These are phyloP conservation scores for Dasypus novemcinctus DNA, from an alignment of 2,113 vertebrate species.

Conservation along the genomic window DNA sequence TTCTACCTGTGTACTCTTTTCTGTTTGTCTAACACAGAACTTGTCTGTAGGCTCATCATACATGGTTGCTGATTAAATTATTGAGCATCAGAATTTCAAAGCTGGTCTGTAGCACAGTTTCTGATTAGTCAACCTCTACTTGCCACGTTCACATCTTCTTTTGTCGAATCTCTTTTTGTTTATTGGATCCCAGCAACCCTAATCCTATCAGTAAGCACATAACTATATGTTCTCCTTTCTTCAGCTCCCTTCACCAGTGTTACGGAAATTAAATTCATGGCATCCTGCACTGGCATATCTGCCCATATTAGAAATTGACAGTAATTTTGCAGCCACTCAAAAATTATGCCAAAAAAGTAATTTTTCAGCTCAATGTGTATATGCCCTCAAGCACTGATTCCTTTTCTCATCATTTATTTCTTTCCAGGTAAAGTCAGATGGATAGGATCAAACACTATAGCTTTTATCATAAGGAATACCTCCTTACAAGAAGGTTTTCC, in stretches of 20 bases:
- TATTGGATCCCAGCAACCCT: not conserved
- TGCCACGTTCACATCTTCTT: not conserved
- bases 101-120: not conserved
- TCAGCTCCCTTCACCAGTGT: not conserved
- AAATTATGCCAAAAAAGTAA: no score
- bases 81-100: not conserved
- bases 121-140: not conserved
- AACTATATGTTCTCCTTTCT: not conserved
- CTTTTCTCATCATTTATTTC: not conserved
- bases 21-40: not conserved
- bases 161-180: not conserved
- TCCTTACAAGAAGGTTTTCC: conserved; percentile 38
- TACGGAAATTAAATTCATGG: not conserved
- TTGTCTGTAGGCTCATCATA: not conserved
- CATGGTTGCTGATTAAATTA: not conserved
- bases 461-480: not conserved
- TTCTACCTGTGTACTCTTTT: not conserved
- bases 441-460: not conserved
- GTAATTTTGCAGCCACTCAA: not conserved
- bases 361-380: not conserved
- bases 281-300: not conserved
- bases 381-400: not conserved
- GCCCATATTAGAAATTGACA: not conserved
- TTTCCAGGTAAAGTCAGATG: not conserved
- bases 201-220: not conserved